phyloP scores from a whole-genome alignment of 2,113 vertebrate species.

The Holacanthus passer region DNA sequence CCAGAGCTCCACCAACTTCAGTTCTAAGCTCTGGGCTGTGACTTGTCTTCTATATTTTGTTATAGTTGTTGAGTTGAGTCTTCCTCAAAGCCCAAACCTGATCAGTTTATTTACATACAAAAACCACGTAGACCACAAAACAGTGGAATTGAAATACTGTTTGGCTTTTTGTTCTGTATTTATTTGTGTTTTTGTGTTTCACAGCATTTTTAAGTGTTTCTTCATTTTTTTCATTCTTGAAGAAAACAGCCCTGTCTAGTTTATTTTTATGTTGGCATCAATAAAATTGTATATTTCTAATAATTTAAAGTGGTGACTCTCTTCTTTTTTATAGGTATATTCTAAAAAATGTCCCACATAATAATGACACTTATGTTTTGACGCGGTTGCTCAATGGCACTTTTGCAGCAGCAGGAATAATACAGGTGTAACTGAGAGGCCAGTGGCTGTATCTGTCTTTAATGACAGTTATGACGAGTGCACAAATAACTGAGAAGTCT shows the following conservation, averaged over 20 bases:
- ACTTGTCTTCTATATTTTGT: neutral
- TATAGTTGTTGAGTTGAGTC: too few species aligned
- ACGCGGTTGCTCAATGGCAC: neutral
- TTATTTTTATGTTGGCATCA: neutral
- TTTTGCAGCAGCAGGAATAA: conserved; percentile 2
- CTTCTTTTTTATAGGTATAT: neutral
- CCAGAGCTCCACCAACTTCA: neutral
- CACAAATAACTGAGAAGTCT: neutral
- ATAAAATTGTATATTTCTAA: conserved; percentile 41
- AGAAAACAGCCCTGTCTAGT: neutral
- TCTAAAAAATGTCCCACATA: too few species aligned
- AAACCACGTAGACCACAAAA: neutral
- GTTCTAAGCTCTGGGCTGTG: neutral
- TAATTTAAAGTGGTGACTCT: neutral
- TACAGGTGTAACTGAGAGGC: neutral
- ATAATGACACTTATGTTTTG: neutral
- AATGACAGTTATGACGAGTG: neutral
- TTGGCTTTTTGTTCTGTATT: conserved; percentile 9
- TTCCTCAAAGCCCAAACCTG: neutral
- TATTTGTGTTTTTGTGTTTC: neutral
- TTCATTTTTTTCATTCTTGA: neutral
- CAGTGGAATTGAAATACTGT: neutral
- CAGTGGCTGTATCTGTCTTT: neutral
- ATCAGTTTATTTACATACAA: neutral
- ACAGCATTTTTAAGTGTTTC: neutral